These are phyloP conservation scores for Mesocricetus auratus DNA, from an alignment of 2,113 vertebrate species.

Conservation along the genomic window DNA sequence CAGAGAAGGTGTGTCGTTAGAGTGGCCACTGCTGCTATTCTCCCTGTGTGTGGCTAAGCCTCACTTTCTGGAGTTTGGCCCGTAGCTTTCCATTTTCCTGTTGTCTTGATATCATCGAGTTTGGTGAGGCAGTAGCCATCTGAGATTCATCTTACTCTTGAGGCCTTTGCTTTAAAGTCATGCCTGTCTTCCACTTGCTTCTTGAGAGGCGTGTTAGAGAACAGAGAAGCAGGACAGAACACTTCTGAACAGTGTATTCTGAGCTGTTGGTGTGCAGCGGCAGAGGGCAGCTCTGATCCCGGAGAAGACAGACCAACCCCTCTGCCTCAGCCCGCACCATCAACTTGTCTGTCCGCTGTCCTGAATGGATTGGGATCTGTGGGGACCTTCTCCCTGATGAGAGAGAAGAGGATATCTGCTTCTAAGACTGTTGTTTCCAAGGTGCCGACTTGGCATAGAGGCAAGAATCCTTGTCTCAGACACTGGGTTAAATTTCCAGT, in stretches of 20 bases:
- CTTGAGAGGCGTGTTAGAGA: not conserved
- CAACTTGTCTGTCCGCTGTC: not conserved
- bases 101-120: not conserved
- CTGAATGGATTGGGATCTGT: not conserved
- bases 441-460: not conserved
- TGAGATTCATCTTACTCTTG: slow-evolving; percentile 47
- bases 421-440: not conserved
- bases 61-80: not conserved
- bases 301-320: not conserved
- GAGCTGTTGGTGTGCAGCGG: not conserved
- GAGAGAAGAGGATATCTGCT: not conserved
- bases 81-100: not conserved
- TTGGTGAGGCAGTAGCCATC: not conserved
- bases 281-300: not conserved
- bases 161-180: not conserved
- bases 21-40: not conserved
- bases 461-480: not conserved
- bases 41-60: slow-evolving; percentile 10
- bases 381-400: not conserved
- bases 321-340: not conserved
- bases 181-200: not conserved
- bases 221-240: not conserved
- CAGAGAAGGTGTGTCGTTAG: not conserved
- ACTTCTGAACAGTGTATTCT: slow-evolving; percentile 31
- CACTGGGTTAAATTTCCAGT: not conserved